phyloP scores from a whole-genome alignment of 2,888 invertebrate genomes.

The Ganaspis brasiliensis region DNA sequence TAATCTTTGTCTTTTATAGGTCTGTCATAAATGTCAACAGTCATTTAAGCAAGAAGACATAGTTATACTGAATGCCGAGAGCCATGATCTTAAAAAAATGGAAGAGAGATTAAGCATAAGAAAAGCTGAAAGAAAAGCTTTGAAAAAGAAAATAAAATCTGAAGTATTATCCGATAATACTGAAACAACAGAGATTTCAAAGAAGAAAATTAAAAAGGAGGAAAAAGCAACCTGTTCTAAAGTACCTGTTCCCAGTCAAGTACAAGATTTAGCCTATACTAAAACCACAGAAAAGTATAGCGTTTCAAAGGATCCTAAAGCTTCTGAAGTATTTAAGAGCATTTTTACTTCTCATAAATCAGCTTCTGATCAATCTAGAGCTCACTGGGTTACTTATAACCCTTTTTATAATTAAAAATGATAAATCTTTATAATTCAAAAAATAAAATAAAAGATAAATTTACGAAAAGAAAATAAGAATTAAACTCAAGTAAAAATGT shows the following conservation, averaged over 20 bases:
- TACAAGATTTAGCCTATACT: slow-evolving; percentile 87
- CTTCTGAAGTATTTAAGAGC: slow-evolving; percentile 95
- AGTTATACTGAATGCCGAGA: slow-evolving; percentile 89
- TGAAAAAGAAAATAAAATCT: slow-evolving; percentile 86
- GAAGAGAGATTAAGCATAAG: slow-evolving; percentile 89
- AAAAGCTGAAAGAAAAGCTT: slow-evolving; percentile 83
- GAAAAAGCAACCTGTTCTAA: slow-evolving; percentile 75
- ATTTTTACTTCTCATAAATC: slow-evolving; percentile 95
- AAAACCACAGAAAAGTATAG: slow-evolving; percentile 91
- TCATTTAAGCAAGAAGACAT: slow-evolving; percentile 90
- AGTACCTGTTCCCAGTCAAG: slow-evolving; percentile 65
- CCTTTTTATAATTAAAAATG: slow-evolving; percentile 91
- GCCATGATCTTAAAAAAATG: slow-evolving; percentile 80
- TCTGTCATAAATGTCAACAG: slow-evolving; percentile 87
- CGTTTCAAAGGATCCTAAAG: slow-evolving; percentile 94
- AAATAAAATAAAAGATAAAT: background rate
- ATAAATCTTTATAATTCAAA: background rate
- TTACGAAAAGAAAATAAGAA: too few relatives aligned
- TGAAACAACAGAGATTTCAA: slow-evolving; percentile 63
- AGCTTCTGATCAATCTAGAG: slow-evolving; percentile 92
- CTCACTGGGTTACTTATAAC: slow-evolving; percentile 99
- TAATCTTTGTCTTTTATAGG: slow-evolving; percentile 60
- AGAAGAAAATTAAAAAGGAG: slow-evolving; percentile 78
- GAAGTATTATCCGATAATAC: slow-evolving; percentile 66
- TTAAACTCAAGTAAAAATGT: too few relatives aligned